A percentile compares a stretch with the other conserved stretches of the same genome.
Evolutionary conservation across 2,113 vertebrate species (phyloP).

Genomic region (Cynocephalus volans): DNA sequence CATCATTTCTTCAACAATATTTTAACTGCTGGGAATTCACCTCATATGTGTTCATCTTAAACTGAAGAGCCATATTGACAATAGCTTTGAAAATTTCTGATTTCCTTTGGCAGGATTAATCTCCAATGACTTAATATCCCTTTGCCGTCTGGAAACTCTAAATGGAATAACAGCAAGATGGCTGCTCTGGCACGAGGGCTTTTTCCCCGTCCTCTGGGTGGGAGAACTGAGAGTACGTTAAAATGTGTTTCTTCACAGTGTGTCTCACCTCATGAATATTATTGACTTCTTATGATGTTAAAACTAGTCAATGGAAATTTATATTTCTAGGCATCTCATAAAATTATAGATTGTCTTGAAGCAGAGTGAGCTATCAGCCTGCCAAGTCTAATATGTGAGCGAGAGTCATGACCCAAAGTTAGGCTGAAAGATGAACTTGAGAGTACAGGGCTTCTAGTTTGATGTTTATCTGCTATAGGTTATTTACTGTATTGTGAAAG

Average conservation of each 20-base stretch:
- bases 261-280: slow-evolving; percentile 47
- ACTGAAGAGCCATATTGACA: slow-evolving; percentile 56
- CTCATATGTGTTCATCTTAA: slow-evolving; percentile 41
- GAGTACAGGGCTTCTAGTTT: background rate
- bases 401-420: background rate
- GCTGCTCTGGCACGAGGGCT: background rate
- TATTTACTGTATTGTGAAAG: slow-evolving; percentile 44
- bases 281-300: slow-evolving; percentile 47
- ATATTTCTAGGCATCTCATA: slow-evolving; percentile 49
- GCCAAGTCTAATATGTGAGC: slow-evolving; percentile 7
- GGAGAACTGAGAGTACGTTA: background rate
- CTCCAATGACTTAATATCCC: slow-evolving; percentile 36
- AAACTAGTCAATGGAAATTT: slow-evolving; percentile 20
- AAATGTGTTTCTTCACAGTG: slow-evolving; percentile 21
- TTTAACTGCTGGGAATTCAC: slow-evolving; percentile 25
- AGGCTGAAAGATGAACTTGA: slow-evolving; percentile 20
- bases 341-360: slow-evolving; percentile 59
- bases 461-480: slow-evolving; percentile 3
- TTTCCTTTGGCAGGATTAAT: slow-evolving; percentile 65
- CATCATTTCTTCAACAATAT: slow-evolving; percentile 51
- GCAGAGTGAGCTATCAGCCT: background rate
- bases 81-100: slow-evolving; percentile 68
- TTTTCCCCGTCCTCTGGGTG: background rate
- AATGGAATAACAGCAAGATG: slow-evolving; percentile 63
- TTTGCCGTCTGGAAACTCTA: slow-evolving; percentile 62